Evolutionary conservation across 2,113 vertebrate genomes (phyloP), one percentile per base, ranked within the genome.

Genomic region (Physeter macrocephalus): DNA sequence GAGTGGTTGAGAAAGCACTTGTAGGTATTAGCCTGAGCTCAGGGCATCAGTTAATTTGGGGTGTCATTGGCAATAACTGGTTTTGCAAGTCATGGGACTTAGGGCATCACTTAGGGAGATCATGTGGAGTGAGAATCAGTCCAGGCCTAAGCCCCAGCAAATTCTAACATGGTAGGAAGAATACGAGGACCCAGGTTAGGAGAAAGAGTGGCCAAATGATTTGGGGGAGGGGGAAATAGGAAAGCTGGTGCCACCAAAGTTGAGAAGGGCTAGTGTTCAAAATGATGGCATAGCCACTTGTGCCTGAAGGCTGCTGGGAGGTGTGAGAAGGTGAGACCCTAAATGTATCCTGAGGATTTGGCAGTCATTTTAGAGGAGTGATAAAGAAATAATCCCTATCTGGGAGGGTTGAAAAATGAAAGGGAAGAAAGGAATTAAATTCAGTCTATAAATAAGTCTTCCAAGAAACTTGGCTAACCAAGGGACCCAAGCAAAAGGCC

Each of bases 271-370:
- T 3, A 3, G 29, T 8, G 1, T 20, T 43, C 41, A 61, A 13
- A 67, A 67, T 27, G 66, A 34, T 2, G 6, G 66, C 14, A 0
- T 10, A 7, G 34, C 12, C 9, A 3, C 2, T 9, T 13, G 31
- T 12, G 3, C 29, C 14, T 29, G 12, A 17, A 9, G 3, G 20
- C 36, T 36, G 25, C 39, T 2, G 36, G 52, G 8, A 82, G 34
- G 13, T 34, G 9, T 25, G 17, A 15, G 9, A 7, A 41, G 52
- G 11, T 8, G 43, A 46, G 25, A 3, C 11, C 13, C 52, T 36
- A 64, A 13, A 10, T 14, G 15, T 66, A 15, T 17, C 54, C 11
- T 23, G 7, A 41, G 7, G 8, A 9, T 72, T 20, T 57, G 90
- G 36, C n/a, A 64, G 0, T 54, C 27, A 18, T 29, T 39, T 69